Base-by-base conservation (phyloP, 1,140 invertebrate species). In the Penaeus vannamei region DNA sequence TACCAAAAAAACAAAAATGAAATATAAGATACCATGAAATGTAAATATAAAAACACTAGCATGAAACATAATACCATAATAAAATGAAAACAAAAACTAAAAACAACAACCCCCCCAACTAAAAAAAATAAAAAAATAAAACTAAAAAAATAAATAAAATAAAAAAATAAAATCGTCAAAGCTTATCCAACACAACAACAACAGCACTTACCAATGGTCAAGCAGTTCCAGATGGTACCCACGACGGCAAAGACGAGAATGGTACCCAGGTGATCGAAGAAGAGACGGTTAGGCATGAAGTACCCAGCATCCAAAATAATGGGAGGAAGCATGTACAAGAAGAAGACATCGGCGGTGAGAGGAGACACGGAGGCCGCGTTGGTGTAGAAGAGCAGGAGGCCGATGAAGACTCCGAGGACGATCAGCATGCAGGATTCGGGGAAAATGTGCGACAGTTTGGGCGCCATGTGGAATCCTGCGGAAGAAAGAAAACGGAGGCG, bases 221-320 rank as follows among this genome's bases (percentile, higher is more conserved):
- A 93, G n/a, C 98, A 98, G 94, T 99, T 99, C 93, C 98, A 98
- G 92, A 99, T 96, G 89, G 98, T 99, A 86, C 98, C 98, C 91
- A 99, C 94, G 82, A 99, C 98, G 90, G 98, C 98, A 94, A 98
- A 99, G 26, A 99, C 94, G 42, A 99, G 93, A 92, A 99, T 99
- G 36, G 98, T 99, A 87, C 98, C 98, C 90, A 99, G 94, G 93
- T 99, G 98, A 92, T 99, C 98, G 93, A 98, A 98, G 93, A 99
- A 99, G 90, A 98, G 94, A 76, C 92, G 94, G 94, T 99, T 99
- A 84, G 98, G 98, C 96, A 99, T 98, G 93, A 99, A 99, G 93
- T 99, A 99, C 2, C 98, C 98, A 8, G 98, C 97, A 93, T 99
- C 98, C 89, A 99, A 94, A 90, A 99, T 99, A 92, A 99, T 99